Conservation (phyloP, 2,888 invertebrate genomes). For the Plagiodera versicolora region DNA sequence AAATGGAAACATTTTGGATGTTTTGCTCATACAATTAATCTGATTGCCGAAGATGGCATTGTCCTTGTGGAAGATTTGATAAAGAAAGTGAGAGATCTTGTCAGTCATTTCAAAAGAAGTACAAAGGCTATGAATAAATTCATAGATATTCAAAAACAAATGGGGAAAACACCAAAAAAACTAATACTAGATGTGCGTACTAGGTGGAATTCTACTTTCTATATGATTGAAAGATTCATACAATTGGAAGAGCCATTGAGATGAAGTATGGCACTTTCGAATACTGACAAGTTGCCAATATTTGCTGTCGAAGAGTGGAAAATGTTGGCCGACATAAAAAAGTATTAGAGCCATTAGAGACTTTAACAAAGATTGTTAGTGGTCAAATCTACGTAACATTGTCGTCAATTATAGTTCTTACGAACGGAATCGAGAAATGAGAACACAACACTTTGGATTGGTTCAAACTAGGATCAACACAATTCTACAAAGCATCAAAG, state of each 20-base stretch:
- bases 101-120: slow-evolving; percentile 36
- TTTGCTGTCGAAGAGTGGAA: slow-evolving; percentile 32
- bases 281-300: slow-evolving; percentile 16
- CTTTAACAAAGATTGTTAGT: slow-evolving; percentile 30
- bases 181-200: slow-evolving; percentile 30
- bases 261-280: slow-evolving; percentile 26
- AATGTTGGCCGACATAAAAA: slow-evolving; percentile 25
- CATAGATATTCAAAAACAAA: slow-evolving; percentile 16
- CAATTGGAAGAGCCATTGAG: slow-evolving; percentile 27
- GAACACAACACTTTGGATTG: slow-evolving; percentile 2
- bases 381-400: slow-evolving; percentile 30
- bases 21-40: slow-evolving; percentile 19
- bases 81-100: slow-evolving; percentile 3
- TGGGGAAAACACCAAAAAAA: slow-evolving; percentile 19
- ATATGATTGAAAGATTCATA: slow-evolving; percentile 32
- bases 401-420: slow-evolving; percentile 32
- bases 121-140: slow-evolving; percentile 16
- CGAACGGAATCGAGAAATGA: slow-evolving; percentile 27
- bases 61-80: not conserved
- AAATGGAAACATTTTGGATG: slow-evolving; percentile 19
- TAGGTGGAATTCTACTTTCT: slow-evolving; percentile 36
- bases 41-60: slow-evolving; percentile 11
- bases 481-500: slow-evolving; percentile 8
- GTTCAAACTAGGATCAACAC: not conserved
- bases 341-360: slow-evolving; percentile 34